Evolutionary conservation across 2,797 vertebrate species (phyloP).

Genomic region (Bradypodion pumilum): DNA sequence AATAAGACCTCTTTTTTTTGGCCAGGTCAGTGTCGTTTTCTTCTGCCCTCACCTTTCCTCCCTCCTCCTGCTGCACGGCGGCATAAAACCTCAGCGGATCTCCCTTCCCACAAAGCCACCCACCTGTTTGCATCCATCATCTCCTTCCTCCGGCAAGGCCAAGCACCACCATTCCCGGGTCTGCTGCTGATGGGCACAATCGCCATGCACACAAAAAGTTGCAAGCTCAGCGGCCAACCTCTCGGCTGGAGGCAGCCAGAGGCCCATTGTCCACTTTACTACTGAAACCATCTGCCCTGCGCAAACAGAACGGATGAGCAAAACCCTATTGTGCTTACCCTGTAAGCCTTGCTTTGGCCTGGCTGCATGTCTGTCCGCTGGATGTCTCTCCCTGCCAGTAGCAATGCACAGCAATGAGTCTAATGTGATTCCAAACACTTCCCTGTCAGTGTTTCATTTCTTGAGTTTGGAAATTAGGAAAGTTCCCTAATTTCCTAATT

Average conservation of each 20-base stretch:
- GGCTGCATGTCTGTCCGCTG: background rate
- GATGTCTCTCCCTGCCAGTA: background rate
- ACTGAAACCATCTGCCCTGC: constrained; percentile 62
- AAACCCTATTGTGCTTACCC: constrained; percentile 60
- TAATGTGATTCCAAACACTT: too few relatives aligned
- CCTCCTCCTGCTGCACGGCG: background rate
- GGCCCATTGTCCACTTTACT: constrained; percentile 68
- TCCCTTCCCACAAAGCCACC: constrained; percentile 39
- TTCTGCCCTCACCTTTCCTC: background rate
- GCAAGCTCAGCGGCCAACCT: constrained; percentile 72
- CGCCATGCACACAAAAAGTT: constrained; percentile 67
- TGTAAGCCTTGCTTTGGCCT: background rate
- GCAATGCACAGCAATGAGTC: background rate
- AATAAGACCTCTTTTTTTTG: background rate
- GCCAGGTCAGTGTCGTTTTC: constrained; percentile 16
- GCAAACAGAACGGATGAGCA: constrained; percentile 67
- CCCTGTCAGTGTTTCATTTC: background rate
- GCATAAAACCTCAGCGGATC: constrained; percentile 23
- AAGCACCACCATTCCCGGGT: constrained; percentile 47
- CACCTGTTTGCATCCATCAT: constrained; percentile 67
- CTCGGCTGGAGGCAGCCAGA: constrained; percentile 52
- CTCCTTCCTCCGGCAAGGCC: constrained; percentile 29
- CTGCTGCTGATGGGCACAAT: constrained; percentile 52
- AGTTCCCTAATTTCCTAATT: too few relatives aligned
- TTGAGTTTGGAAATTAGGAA: background rate